phyloP scores from a whole-genome alignment of 2,113 vertebrate genomes.

The Emydocephalus ijimae region DNA sequence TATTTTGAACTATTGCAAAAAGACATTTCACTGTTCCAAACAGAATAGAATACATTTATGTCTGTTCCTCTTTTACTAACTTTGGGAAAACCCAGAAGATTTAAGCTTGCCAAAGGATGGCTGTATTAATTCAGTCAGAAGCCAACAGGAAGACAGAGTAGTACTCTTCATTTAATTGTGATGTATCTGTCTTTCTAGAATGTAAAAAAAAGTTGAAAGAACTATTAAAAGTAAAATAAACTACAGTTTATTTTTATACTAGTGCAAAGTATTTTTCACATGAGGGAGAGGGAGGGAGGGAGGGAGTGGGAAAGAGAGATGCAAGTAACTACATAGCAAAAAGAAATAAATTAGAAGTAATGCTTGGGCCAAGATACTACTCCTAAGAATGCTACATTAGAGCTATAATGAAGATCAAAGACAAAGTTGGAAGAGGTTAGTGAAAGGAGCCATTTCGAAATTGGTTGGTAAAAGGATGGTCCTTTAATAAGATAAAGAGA shows the following conservation, averaged over 20 bases:
- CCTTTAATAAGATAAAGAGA: neutral
- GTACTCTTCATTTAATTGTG: neutral
- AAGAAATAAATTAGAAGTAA: neutral
- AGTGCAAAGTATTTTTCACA: neutral
- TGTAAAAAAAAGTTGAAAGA: neutral
- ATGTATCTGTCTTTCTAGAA: neutral
- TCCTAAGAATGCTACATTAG: neutral
- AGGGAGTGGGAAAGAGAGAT: fast-evolving
- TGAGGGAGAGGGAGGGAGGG: neutral
- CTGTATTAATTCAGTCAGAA: neutral
- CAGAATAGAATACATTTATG: neutral
- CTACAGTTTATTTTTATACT: neutral
- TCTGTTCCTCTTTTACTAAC: neutral
- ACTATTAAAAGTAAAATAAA: neutral
- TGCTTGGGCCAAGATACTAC: neutral
- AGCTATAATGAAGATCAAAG: neutral
- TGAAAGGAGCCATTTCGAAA: neutral
- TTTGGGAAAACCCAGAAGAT: neutral
- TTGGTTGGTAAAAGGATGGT: neutral
- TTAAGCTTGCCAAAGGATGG: neutral
- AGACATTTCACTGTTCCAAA: neutral
- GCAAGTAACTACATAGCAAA: neutral
- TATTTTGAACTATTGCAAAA: neutral
- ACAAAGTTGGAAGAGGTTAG: neutral
- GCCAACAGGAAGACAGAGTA: neutral